Base-by-base conservation (phyloP, 2,113 vertebrate species). In the Carettochelys insculpta region DNA sequence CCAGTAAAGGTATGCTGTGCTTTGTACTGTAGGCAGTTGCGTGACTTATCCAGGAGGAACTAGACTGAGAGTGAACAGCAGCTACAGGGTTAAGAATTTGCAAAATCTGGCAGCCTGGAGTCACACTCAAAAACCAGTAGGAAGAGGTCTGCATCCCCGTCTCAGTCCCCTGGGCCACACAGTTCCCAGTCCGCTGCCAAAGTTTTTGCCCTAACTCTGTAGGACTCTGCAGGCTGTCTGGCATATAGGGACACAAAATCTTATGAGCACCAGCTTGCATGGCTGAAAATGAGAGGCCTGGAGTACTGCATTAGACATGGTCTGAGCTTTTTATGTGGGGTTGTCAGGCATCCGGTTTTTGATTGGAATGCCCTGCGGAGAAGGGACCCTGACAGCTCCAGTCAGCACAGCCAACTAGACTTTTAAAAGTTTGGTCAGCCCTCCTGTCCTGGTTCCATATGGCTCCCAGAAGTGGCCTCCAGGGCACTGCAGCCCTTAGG, bases 1-100 rank as follows among this genome's bases (percentile, higher is more conserved):
- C 83, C 95, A 96, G 95, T 94, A 94, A 94, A 94, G 87, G 71
- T n/a, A n/a, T n/a, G n/a, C n/a, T n/a, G n/a, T n/a, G n/a, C n/a
- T n/a, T n/a, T n/a, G n/a, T n/a, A n/a, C n/a, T n/a, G n/a, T n/a
- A n/a, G n/a, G n/a, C 95, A 94, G 90, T 91, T 95, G 94, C 10
- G 90, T 11, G 90, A 22, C 90, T 82, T 87, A 51, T 85, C 81
- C 50, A 93, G 88, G 14, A 52, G 24, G 92, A 89, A 89, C 94
- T 90, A 87, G 95, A 95, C 94, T 92, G 90, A 93, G 87, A 93
- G 94, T 94, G 96, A 95, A 90, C 91, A 94, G 85, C 90, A 80
- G 92, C 96, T 88, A 92, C 90, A 94, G 94, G 92, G 90, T n/a
- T 90, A 95, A 96, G 94, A 94, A 92, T 90, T 92, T 94, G 94